These are phyloP conservation scores for Bos indicus DNA, from an alignment of 2,113 vertebrate genomes.

Conservation along the genomic window DNA sequence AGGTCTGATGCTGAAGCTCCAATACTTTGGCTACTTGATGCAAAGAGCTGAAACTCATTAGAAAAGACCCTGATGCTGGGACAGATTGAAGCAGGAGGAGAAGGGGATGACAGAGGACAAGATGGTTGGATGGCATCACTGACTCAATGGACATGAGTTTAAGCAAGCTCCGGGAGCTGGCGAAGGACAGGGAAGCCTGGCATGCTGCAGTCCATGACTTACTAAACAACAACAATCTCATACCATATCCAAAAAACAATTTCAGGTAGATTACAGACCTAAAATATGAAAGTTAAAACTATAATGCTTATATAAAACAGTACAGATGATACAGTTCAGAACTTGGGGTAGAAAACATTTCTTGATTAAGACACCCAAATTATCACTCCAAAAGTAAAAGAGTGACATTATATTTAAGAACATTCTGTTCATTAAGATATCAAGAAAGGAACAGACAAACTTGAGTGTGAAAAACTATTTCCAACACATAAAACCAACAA, in stretches of 20 bases:
- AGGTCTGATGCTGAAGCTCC: neutral
- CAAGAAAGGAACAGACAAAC: neutral
- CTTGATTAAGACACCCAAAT: neutral
- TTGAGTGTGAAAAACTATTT: neutral
- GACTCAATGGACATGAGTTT: neutral
- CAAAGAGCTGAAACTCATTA: neutral
- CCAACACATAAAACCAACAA: neutral
- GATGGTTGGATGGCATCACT: neutral
- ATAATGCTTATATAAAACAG: neutral
- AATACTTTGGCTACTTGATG: neutral
- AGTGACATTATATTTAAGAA: neutral
- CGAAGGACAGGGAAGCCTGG: neutral
- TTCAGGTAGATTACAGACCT: neutral
- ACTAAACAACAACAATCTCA: neutral
- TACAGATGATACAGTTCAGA: neutral
- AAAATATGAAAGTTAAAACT: slow-evolving; percentile 5
- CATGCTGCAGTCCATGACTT: neutral
- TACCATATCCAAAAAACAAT: neutral
- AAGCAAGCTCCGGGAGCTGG: neutral
- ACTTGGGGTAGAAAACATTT: neutral
- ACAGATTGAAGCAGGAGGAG: neutral
- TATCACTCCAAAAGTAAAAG: neutral
- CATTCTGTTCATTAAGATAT: neutral
- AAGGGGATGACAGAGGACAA: neutral
- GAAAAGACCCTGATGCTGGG: neutral